Percentiles rank a stretch among this genome's conserved stretches.
Evolutionary conservation across 2,797 vertebrate genomes (phyloP).

Genomic region (Alfaro cultratus): DNA sequence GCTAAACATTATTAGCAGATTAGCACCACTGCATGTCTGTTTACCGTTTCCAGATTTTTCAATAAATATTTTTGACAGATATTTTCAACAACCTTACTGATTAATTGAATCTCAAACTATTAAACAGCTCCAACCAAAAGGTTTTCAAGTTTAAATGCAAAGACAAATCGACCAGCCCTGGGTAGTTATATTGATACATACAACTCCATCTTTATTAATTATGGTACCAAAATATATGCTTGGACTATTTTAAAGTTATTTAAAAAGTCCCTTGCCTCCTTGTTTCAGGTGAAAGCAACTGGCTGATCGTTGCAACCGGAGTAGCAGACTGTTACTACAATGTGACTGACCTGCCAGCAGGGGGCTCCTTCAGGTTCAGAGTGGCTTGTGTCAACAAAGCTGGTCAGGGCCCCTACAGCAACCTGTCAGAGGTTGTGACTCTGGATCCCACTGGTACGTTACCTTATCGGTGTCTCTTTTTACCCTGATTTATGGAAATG

Average conservation of each 20-base stretch:
- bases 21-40: neutral
- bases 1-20: too few relatives aligned
- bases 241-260: neutral
- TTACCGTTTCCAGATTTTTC: neutral
- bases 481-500: neutral
- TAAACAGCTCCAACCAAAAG: neutral
- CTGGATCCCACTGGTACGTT: constrained; percentile 84
- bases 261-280: too few relatives aligned
- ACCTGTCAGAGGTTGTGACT: constrained; percentile 83
- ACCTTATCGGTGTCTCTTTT: neutral
- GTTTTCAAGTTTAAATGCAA: neutral
- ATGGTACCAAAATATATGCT: neutral
- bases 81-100: neutral
- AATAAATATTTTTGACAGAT: neutral
- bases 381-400: constrained; percentile 97
- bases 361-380: constrained; percentile 87
- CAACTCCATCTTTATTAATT: neutral
- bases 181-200: neutral
- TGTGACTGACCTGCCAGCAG: constrained; percentile 85
- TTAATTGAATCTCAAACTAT: neutral
- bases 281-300: constrained; percentile 86
- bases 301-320: constrained; percentile 89
- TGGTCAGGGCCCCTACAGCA: constrained; percentile 95
- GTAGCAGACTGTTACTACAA: constrained; percentile 95
- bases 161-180: neutral